Evolutionary conservation across 2,113 vertebrate genomes (phyloP).

Genomic region (Hydrolagus affinis): DNA sequence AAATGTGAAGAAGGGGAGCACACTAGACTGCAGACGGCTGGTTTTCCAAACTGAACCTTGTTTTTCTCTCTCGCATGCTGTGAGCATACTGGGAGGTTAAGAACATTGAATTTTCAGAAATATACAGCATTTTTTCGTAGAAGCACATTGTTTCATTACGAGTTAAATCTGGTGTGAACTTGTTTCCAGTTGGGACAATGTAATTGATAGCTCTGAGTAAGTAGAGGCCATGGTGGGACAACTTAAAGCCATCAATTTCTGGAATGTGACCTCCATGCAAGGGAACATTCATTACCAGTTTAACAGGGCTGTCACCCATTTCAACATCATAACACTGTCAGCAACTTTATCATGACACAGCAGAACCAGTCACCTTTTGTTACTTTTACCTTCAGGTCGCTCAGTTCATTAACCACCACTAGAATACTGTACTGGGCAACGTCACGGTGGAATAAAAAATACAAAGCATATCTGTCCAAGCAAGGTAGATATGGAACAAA

Average conservation of each 20-base stretch:
- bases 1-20: too few relatives aligned
- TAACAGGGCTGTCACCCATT: neutral
- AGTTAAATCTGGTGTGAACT: conserved; percentile 1
- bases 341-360: neutral
- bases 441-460: neutral
- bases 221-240: neutral
- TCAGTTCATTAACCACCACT: neutral
- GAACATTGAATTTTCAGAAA: neutral
- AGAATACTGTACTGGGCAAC: neutral
- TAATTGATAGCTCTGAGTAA: conserved; percentile 14
- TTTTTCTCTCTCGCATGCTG: neutral
- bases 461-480: too few relatives aligned
- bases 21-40: too few relatives aligned
- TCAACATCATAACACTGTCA: neutral
- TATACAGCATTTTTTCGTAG: neutral
- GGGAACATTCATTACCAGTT: conserved; percentile 2
- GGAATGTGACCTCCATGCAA: conserved; percentile 16
- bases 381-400: neutral
- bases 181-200: neutral
- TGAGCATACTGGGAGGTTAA: neutral
- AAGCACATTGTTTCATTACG: conserved; percentile 3
- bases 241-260: conserved; percentile 1
- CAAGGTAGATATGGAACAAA: too few relatives aligned
- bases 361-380: neutral
- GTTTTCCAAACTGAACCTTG: too few relatives aligned